Percentiles rank a stretch among this genome's conserved stretches.
Conservation (phyloP, 2,113 vertebrate genomes). For the Verasper variegatus region DNA sequence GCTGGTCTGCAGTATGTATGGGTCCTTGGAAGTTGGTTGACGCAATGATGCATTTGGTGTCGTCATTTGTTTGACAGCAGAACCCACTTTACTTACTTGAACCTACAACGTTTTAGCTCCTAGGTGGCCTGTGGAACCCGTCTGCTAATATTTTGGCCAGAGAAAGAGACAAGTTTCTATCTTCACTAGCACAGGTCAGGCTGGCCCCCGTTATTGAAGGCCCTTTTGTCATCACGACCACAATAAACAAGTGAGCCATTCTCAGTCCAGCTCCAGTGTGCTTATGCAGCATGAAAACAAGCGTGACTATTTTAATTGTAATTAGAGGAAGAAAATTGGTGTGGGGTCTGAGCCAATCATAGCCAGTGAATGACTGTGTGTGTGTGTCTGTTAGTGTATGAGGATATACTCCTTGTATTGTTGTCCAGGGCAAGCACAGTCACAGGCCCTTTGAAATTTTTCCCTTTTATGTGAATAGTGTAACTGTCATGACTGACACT, state of each 20-base stretch:
- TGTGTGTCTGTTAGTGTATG: conserved; percentile 23
- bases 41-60: neutral
- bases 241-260: conserved; percentile 74
- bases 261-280: conserved; percentile 48
- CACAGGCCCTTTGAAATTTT: conserved; percentile 39
- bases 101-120: conserved; percentile 18
- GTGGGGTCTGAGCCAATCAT: conserved; percentile 49
- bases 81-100: neutral
- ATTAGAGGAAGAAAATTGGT: conserved; percentile 68
- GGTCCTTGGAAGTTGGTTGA: neutral
- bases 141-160: conserved; percentile 33
- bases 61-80: neutral
- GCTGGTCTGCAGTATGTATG: neutral
- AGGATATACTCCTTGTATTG: conserved; percentile 28
- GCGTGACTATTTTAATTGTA: conserved; percentile 77
- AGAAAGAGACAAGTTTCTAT: conserved; percentile 22
- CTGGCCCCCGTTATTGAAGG: conserved; percentile 38
- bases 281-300: conserved; percentile 70
- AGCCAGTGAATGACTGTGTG: conserved; percentile 16
- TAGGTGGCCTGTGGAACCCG: conserved; percentile 13
- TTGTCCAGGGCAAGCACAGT: conserved; percentile 32
- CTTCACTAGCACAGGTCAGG: conserved; percentile 37
- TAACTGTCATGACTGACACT: conserved; percentile 43
- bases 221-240: conserved; percentile 60
- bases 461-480: conserved; percentile 50